Evolutionary conservation across 2,113 vertebrate genomes (phyloP).

Genomic region (Myxocyprinus asiaticus): DNA sequence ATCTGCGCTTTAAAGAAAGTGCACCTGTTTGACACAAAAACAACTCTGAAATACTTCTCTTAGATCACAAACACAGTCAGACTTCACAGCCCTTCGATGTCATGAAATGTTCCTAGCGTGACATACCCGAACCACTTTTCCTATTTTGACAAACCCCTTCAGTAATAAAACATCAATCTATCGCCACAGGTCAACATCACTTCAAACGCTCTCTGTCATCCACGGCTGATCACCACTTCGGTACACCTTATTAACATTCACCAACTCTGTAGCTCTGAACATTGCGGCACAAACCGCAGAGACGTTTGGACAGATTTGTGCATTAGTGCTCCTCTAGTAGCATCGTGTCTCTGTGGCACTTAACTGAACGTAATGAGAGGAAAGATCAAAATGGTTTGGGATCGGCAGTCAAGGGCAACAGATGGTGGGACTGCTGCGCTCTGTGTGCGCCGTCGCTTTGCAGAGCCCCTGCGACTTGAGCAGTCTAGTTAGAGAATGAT

Average conservation of each 20-base stretch:
- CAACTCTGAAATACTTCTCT: too few species aligned
- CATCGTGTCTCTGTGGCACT: neutral
- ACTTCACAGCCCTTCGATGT: too few species aligned
- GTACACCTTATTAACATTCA: neutral
- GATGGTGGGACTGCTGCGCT: slow-evolving; percentile 24
- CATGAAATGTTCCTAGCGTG: neutral
- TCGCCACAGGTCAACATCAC: neutral
- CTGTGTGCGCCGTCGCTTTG: slow-evolving; percentile 1
- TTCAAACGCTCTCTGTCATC: neutral
- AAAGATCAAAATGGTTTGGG: slow-evolving; percentile 18
- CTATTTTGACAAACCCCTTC: neutral
- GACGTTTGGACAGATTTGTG: slow-evolving; percentile 20
- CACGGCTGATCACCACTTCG: neutral
- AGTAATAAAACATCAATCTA: neutral
- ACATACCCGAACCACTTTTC: neutral
- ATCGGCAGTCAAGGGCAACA: slow-evolving; percentile 33
- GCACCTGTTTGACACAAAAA: too few species aligned
- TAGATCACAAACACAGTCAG: neutral
- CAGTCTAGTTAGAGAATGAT: neutral
- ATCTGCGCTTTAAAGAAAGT: too few species aligned
- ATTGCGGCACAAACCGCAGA: neutral
- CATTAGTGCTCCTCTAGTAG: neutral
- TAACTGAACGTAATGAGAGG: slow-evolving; percentile 6
- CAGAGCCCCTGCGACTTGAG: neutral
- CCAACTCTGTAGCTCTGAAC: neutral